A percentile compares a stretch with the other conserved stretches of the same genome.
phyloP scores from a whole-genome alignment of 2,113 vertebrate genomes.

The Anhinga rufa region DNA sequence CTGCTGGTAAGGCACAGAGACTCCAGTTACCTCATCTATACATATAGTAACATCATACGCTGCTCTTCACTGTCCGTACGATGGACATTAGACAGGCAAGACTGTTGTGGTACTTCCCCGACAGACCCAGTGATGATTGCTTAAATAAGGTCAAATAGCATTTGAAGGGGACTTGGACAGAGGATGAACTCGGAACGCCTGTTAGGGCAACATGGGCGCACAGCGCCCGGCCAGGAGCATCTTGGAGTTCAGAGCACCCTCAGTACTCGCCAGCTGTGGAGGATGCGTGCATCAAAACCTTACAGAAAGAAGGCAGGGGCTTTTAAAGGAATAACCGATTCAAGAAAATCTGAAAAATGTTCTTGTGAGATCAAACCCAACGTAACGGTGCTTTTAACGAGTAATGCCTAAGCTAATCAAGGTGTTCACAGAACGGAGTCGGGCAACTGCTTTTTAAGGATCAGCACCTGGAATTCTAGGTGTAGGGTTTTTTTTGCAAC shows the following conservation, averaged over 20 bases:
- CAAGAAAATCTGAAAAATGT: background rate
- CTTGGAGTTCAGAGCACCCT: background rate
- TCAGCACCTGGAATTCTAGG: background rate
- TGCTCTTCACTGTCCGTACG: background rate
- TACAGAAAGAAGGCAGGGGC: background rate
- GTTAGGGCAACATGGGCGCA: rapidly evolving
- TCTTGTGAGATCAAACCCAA: background rate
- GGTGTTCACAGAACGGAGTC: background rate
- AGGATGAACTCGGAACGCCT: background rate
- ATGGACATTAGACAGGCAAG: background rate
- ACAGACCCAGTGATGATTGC: background rate
- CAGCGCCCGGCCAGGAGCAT: background rate
- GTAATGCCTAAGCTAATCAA: background rate
- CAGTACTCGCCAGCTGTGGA: background rate
- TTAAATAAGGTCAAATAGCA: background rate
- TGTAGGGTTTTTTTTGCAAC: background rate
- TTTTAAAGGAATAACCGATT: background rate
- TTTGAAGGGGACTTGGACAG: background rate
- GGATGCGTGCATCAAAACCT: background rate
- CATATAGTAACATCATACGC: rapidly evolving
- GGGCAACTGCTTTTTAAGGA: background rate
- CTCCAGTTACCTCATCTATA: background rate
- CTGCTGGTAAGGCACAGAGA: background rate
- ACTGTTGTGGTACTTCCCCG: background rate
- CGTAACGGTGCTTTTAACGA: background rate